Evolutionary conservation across 2,888 invertebrate genomes (phyloP).

Genomic region (Archips crataeganus): DNA sequence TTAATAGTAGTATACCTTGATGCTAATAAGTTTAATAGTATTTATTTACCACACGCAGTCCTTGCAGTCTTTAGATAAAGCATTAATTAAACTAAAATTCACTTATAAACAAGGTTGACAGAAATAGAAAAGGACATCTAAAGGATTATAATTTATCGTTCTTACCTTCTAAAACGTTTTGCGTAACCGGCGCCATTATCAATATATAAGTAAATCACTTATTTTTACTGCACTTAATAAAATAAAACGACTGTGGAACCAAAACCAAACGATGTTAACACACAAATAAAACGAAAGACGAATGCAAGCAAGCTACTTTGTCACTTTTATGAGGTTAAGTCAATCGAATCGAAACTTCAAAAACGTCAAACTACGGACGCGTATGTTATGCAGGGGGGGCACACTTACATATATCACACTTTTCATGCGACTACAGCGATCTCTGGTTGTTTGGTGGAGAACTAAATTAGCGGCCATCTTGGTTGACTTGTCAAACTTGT

Average conservation of each 20-base stretch:
- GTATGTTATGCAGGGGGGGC: no score
- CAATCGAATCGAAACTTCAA: conserved; percentile 23
- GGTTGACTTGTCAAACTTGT: no score
- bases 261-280: background rate
- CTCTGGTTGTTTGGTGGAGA: no score
- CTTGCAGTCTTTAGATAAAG: background rate
- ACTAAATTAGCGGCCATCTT: no score
- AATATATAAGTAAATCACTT: conserved; percentile 1
- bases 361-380: background rate
- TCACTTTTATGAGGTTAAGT: conserved; percentile 19
- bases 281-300: background rate
- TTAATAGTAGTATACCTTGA: background rate
- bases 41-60: background rate
- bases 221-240: background rate
- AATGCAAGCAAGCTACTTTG: conserved; percentile 3
- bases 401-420: no score
- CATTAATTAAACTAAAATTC: background rate
- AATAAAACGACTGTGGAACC: conserved; percentile 11
- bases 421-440: no score
- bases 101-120: conserved; percentile 7
- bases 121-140: background rate
- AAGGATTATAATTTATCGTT: background rate
- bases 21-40: background rate
- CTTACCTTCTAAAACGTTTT: conserved; percentile 57
- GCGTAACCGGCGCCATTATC: conserved; percentile 60